A percentile compares a stretch with the other conserved stretches of the same genome.
These are phyloP conservation scores for Apodemus sylvaticus DNA, from an alignment of 2,113 vertebrate species.

Conservation along the genomic window DNA sequence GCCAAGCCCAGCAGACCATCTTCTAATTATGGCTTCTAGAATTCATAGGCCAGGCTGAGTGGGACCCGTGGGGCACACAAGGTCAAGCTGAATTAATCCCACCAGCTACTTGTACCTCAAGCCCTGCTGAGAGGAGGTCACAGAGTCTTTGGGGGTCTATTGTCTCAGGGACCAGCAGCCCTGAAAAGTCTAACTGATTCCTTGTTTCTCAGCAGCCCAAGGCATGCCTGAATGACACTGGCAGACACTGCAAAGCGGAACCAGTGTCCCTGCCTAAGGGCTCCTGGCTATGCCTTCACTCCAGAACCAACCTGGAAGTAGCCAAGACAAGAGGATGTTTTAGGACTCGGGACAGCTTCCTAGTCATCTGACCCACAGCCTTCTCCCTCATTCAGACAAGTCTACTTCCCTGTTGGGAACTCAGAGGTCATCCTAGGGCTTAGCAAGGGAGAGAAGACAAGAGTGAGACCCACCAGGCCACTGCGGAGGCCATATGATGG, in stretches of 20 bases:
- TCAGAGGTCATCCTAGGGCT: neutral
- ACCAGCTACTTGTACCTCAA: neutral
- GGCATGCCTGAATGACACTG: neutral
- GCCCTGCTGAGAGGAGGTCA: neutral
- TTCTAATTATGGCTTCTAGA: neutral
- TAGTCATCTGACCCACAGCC: neutral
- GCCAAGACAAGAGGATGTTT: neutral
- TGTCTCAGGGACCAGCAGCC: neutral
- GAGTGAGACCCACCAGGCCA: neutral
- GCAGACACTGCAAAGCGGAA: accelerated
- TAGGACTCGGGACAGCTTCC: neutral
- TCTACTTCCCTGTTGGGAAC: neutral
- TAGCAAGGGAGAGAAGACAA: neutral
- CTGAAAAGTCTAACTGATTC: neutral
- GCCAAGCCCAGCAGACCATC: neutral
- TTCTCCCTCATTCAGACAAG: neutral
- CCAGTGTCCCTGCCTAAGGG: neutral
- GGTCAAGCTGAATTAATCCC: neutral
- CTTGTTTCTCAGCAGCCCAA: neutral
- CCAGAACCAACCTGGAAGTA: neutral
- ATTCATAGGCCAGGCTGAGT: neutral
- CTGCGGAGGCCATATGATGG: neutral
- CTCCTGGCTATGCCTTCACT: neutral
- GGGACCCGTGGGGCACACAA: neutral
- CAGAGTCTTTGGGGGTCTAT: neutral